Conservation (phyloP, 2,888 invertebrate genomes). For the Germaria angustata region DNA sequence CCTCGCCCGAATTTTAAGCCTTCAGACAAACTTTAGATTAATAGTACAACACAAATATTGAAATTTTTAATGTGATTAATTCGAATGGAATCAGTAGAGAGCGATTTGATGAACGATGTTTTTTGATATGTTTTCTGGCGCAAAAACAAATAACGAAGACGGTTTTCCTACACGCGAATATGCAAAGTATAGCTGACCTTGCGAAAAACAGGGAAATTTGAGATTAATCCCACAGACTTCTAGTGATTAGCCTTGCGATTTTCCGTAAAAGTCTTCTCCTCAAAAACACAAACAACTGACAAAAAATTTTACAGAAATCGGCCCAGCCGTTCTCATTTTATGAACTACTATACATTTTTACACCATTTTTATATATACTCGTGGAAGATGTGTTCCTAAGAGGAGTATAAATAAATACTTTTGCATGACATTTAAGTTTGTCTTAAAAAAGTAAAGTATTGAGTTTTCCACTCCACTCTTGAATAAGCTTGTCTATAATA, state of each 20-base stretch:
- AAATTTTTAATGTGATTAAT: background rate
- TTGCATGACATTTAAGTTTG: too few relatives aligned
- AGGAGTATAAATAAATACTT: too few relatives aligned
- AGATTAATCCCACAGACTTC: slow-evolving; percentile 1
- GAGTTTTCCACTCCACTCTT: too few relatives aligned
- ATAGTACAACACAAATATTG: background rate
- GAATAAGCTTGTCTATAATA: too few relatives aligned
- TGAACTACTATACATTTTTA: too few relatives aligned
- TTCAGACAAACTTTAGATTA: background rate
- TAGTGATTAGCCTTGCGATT: background rate
- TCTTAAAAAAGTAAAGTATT: too few relatives aligned
- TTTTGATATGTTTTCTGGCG: background rate
- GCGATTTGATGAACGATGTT: background rate
- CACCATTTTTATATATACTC: too few relatives aligned
- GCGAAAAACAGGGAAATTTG: slow-evolving; percentile 4
- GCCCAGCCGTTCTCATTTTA: too few relatives aligned
- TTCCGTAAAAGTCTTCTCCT: too few relatives aligned
- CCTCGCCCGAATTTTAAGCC: background rate
- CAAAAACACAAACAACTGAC: too few relatives aligned
- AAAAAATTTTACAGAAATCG: too few relatives aligned
- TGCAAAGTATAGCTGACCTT: background rate
- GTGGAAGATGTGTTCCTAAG: too few relatives aligned
- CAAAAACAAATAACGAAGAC: slow-evolving; percentile 5
- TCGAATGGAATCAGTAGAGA: background rate
- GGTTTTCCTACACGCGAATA: slow-evolving; percentile 9